A percentile compares a stretch with the other conserved stretches of the same genome.
Evolutionary conservation across 2,888 invertebrate species (phyloP).

Genomic region (Herminia tarsipennalis): DNA sequence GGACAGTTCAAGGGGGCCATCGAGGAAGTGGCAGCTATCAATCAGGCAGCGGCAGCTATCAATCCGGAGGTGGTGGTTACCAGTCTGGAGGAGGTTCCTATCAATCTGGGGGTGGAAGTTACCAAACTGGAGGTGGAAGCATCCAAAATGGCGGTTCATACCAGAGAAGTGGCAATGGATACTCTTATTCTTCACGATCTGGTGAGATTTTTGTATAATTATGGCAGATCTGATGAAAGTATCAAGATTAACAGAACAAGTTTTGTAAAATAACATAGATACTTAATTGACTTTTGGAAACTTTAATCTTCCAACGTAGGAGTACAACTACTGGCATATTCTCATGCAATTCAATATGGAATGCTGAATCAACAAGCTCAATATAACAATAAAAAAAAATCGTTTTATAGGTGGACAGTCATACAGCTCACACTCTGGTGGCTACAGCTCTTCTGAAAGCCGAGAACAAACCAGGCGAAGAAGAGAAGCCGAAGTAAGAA

Average conservation of each 20-base stretch:
- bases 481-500: conserved; percentile 60
- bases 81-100: conserved; percentile 26
- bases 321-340: too few species aligned
- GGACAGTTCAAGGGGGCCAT: conserved; percentile 12
- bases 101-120: conserved; percentile 34
- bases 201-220: too few species aligned
- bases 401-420: conserved; percentile 56
- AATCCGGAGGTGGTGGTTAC: conserved; percentile 18
- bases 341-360: too few species aligned
- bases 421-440: conserved; percentile 54
- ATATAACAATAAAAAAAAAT: too few species aligned
- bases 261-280: too few species aligned
- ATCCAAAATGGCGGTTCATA: conserved; percentile 37
- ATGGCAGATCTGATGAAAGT: too few species aligned
- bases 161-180: conserved; percentile 50
- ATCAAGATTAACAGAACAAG: too few species aligned
- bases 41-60: conserved; percentile 33
- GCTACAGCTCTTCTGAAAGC: conserved; percentile 52
- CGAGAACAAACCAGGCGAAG: conserved; percentile 66
- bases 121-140: conserved; percentile 37
- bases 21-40: conserved; percentile 38
- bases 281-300: too few species aligned
- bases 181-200: conserved; percentile 71
- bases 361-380: too few species aligned
- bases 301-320: too few species aligned